Evolutionary conservation across 2,888 invertebrate genomes (phyloP).

Genomic region (Acanthosoma haemorrhoidale): DNA sequence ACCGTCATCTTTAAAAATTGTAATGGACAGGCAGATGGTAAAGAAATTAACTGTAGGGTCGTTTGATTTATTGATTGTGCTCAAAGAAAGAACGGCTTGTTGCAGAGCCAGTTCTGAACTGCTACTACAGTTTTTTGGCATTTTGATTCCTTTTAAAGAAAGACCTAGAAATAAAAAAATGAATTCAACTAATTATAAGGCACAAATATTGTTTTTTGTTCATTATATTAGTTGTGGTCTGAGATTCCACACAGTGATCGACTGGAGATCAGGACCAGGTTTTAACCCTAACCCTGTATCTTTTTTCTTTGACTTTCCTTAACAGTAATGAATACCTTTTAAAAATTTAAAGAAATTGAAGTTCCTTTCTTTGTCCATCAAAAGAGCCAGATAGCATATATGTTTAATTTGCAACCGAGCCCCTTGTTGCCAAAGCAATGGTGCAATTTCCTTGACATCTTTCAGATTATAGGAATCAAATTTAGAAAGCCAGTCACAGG

Average conservation of each 20-base stretch:
- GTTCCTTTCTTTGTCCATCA: constrained; percentile 53
- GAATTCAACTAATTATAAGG: not conserved
- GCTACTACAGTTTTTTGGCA: constrained; percentile 21
- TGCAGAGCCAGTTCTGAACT: constrained; percentile 35
- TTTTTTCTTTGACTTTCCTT: no score
- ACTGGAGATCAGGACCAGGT: no score
- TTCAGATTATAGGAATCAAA: constrained; percentile 49
- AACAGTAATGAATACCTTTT: constrained; percentile 38
- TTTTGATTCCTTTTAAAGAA: constrained; percentile 30
- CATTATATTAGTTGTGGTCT: no score
- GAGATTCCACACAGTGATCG: no score
- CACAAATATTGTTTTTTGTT: no score
- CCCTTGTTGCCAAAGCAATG: constrained; percentile 56
- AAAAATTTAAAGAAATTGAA: constrained; percentile 51
- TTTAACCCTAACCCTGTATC: no score
- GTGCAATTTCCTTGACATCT: constrained; percentile 47
- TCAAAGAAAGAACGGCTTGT: constrained; percentile 28
- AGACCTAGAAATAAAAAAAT: constrained; percentile 21
- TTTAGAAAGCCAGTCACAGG: constrained; percentile 52
- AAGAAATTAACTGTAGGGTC: constrained; percentile 31
- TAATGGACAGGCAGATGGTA: constrained; percentile 29
- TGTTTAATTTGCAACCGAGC: constrained; percentile 48
- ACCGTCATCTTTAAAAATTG: constrained; percentile 35
- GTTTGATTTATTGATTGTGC: constrained; percentile 9
- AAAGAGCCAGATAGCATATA: constrained; percentile 46